phyloP scores from a whole-genome alignment of 2,113 vertebrate species.

The Sminthopsis crassicaudata region DNA sequence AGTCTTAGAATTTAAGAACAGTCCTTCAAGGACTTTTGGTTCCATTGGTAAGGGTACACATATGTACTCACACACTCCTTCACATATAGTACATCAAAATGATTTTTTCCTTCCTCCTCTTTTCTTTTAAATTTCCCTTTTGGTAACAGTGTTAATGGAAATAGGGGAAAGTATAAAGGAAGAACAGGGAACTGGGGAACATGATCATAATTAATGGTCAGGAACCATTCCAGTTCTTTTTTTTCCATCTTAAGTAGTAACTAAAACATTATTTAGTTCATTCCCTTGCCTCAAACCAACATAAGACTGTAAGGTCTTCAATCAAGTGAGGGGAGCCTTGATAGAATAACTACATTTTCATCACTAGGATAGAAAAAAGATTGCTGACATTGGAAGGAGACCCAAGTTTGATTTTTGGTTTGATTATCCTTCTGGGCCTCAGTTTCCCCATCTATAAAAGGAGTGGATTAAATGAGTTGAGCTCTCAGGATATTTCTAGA shows the following conservation, averaged over 20 bases:
- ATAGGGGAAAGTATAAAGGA: not conserved
- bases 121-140: not conserved
- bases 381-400: not conserved
- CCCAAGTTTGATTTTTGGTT: not conserved
- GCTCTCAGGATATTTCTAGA: conserved; percentile 7
- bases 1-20: too few species aligned
- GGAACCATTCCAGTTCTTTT: not conserved
- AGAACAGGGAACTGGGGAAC: not conserved
- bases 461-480: not conserved
- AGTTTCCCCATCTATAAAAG: not conserved
- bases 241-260: not conserved
- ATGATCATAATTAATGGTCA: not conserved
- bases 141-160: not conserved
- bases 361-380: not conserved
- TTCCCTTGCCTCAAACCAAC: not conserved
- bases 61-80: too few species aligned
- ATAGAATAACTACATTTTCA: not conserved
- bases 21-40: not conserved
- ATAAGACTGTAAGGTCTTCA: not conserved
- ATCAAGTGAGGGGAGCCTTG: not conserved
- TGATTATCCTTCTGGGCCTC: not conserved
- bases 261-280: not conserved
- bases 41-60: too few species aligned
- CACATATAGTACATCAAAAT: not conserved
- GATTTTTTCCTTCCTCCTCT: not conserved